Evolutionary conservation across 2,113 vertebrate species (phyloP).

Genomic region (Halcyon senegalensis): DNA sequence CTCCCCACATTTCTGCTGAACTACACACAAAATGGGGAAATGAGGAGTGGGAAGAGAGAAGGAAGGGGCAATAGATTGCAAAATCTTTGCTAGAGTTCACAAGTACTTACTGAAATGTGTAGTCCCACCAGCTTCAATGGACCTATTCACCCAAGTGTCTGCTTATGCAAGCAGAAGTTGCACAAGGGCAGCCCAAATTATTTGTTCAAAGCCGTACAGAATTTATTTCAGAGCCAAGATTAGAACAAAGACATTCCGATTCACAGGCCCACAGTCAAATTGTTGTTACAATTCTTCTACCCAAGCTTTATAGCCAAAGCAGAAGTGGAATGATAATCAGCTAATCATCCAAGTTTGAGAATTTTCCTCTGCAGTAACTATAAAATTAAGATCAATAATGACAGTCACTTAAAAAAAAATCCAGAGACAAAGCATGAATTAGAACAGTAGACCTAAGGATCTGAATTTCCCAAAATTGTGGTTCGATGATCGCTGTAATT

Average conservation of each 20-base stretch:
- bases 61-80: slow-evolving; percentile 49
- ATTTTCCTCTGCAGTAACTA: slow-evolving; percentile 1
- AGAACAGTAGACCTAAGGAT: neutral
- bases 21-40: slow-evolving; percentile 39
- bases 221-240: slow-evolving; percentile 58
- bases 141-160: slow-evolving; percentile 52
- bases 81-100: slow-evolving; percentile 3
- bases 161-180: slow-evolving; percentile 64
- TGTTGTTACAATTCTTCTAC: slow-evolving; percentile 38
- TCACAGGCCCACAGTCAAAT: slow-evolving; percentile 15
- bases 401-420: slow-evolving; percentile 9
- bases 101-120: slow-evolving; percentile 57
- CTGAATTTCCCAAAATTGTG: neutral
- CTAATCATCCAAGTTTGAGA: neutral
- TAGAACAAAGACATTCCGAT: slow-evolving; percentile 62
- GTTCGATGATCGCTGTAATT: neutral
- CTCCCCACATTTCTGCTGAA: neutral
- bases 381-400: slow-evolving; percentile 19
- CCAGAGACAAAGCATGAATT: neutral
- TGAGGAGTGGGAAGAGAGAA: neutral
- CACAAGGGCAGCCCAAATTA: slow-evolving; percentile 59
- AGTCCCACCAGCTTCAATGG: slow-evolving; percentile 46
- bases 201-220: slow-evolving; percentile 54
- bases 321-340: slow-evolving; percentile 19
- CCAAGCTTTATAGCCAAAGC: slow-evolving; percentile 6